These are phyloP conservation scores for Dryobates pubescens DNA, from an alignment of 2,797 vertebrate species.

Conservation along the genomic window DNA sequence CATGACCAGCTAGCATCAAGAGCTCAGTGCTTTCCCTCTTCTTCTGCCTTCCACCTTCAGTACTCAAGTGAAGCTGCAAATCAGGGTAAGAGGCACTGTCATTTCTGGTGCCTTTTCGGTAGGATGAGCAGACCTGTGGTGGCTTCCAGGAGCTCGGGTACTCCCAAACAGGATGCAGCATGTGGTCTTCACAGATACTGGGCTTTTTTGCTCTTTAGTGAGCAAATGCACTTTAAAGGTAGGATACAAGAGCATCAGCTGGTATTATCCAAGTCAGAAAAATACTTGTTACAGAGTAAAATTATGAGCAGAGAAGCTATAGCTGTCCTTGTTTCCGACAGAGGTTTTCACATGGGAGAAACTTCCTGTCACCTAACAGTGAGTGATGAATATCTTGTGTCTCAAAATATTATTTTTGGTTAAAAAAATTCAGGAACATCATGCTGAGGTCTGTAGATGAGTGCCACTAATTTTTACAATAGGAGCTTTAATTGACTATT, in stretches of 20 bases:
- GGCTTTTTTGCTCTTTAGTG: neutral
- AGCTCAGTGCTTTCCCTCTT: neutral
- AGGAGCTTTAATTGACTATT: neutral
- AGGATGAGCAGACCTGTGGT: neutral
- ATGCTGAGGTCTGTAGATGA: constrained; percentile 4
- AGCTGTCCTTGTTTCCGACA: neutral
- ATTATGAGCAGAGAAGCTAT: neutral
- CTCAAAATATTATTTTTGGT: neutral
- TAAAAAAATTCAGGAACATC: constrained; percentile 9
- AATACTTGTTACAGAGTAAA: neutral
- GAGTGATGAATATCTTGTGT: neutral
- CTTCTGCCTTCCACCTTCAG: neutral
- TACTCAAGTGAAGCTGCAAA: neutral
- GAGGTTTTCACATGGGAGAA: neutral
- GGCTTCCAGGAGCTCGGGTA: neutral
- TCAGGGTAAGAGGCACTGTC: neutral
- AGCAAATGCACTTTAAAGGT: neutral
- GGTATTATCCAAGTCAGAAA: neutral
- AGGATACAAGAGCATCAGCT: neutral
- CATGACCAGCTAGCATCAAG: neutral
- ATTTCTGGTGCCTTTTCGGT: neutral
- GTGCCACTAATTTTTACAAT: constrained; percentile 6
- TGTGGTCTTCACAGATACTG: neutral
- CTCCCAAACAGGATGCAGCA: neutral
- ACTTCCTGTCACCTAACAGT: neutral